Evolutionary conservation across 2,888 invertebrate genomes (phyloP), one percentile per base, ranked within the genome.

Genomic region (Lithophane semibrunnea): DNA sequence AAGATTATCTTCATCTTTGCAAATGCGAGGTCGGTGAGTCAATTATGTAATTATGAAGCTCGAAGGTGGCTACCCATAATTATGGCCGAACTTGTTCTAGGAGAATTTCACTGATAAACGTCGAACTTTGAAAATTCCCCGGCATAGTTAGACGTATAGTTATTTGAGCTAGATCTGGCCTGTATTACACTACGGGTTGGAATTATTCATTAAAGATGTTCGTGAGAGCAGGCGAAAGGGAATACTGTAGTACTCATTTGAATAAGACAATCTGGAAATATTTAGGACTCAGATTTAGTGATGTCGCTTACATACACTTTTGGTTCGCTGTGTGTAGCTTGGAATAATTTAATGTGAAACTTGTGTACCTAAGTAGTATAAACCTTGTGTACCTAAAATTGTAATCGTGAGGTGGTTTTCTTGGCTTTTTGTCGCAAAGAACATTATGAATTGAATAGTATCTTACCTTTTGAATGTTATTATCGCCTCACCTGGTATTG

Each of bases 11-110:
- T 70, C 44, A 72, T 77, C 60, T 77, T 29, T 56, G 58, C 63
- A 71, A 80, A 79, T 75, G 66, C 60, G 65, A 79, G 72, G 61
- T 67, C 64, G 54, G 61, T 58, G 10, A 86, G 81, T 84, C 88
- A 84, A 86, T 86, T 88, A 87, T 66, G 79, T 87, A 71, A 86
- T 87, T 81, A 88, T 84, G 85, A 87, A 87, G 68, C 64, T 66
- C 24, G 16, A 66, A 76, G 76, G 78, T 73, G 78, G 78, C 75
- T 78, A 52, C 47, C 73, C 85, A 75, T 86, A 84, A 86, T 88
- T 80, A 86, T 82, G 73, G 75, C 63, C 47, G 47, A 88, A 86
- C 76, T 84, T 84, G 79, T 84, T 84, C 78, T 13, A 42, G 60
- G n/a, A 58, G 63, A 83, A 77, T 88, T 86, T 73, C 47, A 73